These are phyloP conservation scores for Microctonus aethiopoides DNA, from an alignment of 2,888 invertebrate genomes.

Conservation along the genomic window DNA sequence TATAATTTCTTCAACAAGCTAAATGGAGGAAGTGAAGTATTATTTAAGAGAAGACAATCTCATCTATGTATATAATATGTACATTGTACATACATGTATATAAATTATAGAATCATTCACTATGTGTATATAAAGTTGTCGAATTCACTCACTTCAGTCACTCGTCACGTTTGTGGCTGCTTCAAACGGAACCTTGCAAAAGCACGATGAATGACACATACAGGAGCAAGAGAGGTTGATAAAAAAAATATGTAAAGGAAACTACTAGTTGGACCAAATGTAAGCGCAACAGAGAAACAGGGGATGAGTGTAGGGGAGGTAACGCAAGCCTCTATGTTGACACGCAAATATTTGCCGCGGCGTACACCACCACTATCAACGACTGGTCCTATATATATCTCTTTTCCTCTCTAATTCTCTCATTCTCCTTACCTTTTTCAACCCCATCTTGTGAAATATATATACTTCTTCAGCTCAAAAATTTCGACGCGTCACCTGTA, in stretches of 20 bases:
- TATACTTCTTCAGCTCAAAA: not conserved
- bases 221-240: not conserved
- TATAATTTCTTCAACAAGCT: too few relatives aligned
- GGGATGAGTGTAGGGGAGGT: slow-evolving; percentile 9
- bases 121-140: too few relatives aligned
- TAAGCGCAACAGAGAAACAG: not conserved
- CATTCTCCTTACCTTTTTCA: not conserved
- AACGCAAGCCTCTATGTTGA: slow-evolving; percentile 54
- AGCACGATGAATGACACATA: not conserved
- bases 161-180: not conserved
- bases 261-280: not conserved
- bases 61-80: too few relatives aligned
- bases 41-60: too few relatives aligned
- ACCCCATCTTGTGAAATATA: not conserved
- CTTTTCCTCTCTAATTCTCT: not conserved
- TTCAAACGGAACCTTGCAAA: not conserved
- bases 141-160: not conserved
- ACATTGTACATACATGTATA: too few relatives aligned
- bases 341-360: slow-evolving; percentile 65
- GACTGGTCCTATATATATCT: not conserved
- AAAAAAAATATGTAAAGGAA: not conserved
- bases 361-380: slow-evolving; percentile 57
- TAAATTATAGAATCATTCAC: too few relatives aligned
- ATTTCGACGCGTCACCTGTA: not conserved
- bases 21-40: too few relatives aligned